Conservation (phyloP, 2,888 invertebrate genomes). For the Bugulina stolonifera region DNA sequence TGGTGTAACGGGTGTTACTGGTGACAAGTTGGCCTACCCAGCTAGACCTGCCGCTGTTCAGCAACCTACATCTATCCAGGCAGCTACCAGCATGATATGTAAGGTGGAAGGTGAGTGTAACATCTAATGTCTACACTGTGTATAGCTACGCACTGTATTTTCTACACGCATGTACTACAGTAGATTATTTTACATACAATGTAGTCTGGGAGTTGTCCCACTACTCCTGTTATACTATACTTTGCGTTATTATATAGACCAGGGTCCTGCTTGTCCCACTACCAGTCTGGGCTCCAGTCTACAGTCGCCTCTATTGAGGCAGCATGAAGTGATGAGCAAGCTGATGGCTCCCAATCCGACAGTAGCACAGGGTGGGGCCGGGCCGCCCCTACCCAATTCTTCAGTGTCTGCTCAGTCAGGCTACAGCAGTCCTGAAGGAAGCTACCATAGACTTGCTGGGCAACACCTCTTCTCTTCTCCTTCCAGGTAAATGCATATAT, state of each 20-base stretch:
- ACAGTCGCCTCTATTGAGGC: background rate
- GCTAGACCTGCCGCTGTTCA: background rate
- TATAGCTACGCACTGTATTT: too few relatives aligned
- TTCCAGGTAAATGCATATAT: background rate
- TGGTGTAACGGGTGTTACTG: constrained; percentile 1
- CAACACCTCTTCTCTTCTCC: background rate
- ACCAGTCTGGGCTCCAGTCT: background rate
- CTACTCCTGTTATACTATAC: too few relatives aligned
- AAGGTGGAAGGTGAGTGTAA: constrained; percentile 11
- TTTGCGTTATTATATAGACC: too few relatives aligned
- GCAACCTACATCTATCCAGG: constrained; percentile 15
- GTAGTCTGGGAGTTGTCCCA: too few relatives aligned
- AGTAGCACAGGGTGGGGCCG: too few relatives aligned
- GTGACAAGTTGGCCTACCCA: background rate
- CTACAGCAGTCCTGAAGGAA: background rate
- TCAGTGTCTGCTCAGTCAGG: background rate
- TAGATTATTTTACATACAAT: too few relatives aligned
- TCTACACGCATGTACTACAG: too few relatives aligned
- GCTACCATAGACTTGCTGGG: background rate
- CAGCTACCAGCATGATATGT: constrained; percentile 9
- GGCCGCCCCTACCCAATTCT: too few relatives aligned
- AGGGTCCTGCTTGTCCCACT: background rate
- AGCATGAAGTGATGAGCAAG: background rate
- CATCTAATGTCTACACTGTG: too few relatives aligned
- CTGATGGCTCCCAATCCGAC: background rate